These are phyloP conservation scores for Meloidogyne exigua DNA, from an alignment of 1,140 invertebrate species.

Conservation along the genomic window DNA sequence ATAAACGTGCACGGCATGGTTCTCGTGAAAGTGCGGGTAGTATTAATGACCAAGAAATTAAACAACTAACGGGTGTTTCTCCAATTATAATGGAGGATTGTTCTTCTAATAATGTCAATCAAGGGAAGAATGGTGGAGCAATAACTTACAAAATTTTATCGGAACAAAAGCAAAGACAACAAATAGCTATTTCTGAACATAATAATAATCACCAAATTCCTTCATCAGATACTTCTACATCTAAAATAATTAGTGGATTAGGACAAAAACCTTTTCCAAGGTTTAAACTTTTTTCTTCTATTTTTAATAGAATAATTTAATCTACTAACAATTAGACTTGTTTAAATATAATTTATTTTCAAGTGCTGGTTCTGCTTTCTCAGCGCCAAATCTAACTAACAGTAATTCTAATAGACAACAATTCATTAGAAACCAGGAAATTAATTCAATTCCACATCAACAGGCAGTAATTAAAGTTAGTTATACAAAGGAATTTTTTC, in stretches of 20 bases:
- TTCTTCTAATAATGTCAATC: not conserved
- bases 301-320: not conserved
- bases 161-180: conserved; percentile 1
- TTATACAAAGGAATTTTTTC: conserved; percentile 19
- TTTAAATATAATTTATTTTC: not conserved
- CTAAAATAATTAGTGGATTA: conserved; percentile 5
- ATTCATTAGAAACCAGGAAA: not conserved
- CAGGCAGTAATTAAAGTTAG: conserved; percentile 30
- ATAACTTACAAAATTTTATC: conserved; percentile 2
- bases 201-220: not conserved
- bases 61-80: conserved; percentile 9
- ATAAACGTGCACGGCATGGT: conserved; percentile 32
- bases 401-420: conserved; percentile 1
- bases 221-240: not conserved
- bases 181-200: not conserved
- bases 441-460: conserved; percentile 1
- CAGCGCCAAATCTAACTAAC: conserved; percentile 13
- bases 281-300: not conserved
- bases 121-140: not conserved
- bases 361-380: conserved; percentile 22
- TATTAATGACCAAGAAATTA: conserved; percentile 30
- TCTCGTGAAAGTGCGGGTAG: conserved; percentile 33
- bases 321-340: not conserved
- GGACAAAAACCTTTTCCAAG: conserved; percentile 28
- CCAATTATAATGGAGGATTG: not conserved